These are phyloP conservation scores for Seira ritae DNA, from an alignment of 2,888 invertebrate species.

Conservation along the genomic window DNA sequence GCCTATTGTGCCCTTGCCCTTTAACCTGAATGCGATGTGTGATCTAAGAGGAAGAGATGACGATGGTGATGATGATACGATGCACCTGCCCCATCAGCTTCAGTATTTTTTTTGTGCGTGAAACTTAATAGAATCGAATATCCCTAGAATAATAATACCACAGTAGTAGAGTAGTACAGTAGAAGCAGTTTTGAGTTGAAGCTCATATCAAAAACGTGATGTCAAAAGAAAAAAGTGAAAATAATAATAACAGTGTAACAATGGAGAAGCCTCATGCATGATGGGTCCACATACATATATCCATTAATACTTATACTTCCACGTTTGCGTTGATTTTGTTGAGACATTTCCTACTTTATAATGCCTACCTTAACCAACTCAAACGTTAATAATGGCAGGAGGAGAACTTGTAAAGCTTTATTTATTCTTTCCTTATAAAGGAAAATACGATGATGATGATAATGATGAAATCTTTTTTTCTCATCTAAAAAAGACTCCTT, in stretches of 20 bases:
- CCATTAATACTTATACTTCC: conserved; percentile 14
- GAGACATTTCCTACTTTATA: too few relatives aligned
- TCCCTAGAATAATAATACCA: too few relatives aligned
- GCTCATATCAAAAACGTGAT: conserved; percentile 19
- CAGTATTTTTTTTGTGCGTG: conserved; percentile 36
- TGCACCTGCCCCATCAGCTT: conserved; percentile 59
- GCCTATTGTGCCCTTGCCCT: conserved; percentile 56
- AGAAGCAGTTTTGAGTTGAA: conserved; percentile 1
- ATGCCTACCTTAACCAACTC: conserved; percentile 31
- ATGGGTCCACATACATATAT: conserved; percentile 17
- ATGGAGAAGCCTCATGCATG: not conserved
- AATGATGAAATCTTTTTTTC: conserved; percentile 55
- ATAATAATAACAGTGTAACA: conserved; percentile 39
- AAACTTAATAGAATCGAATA: conserved; percentile 16
- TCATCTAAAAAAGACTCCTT: too few relatives aligned
- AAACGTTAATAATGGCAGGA: conserved; percentile 29
- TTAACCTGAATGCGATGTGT: conserved; percentile 55
- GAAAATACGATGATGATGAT: too few relatives aligned
- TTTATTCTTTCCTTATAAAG: conserved; percentile 49
- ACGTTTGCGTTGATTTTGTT: not conserved
- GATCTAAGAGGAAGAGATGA: conserved; percentile 10
- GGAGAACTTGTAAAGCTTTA: too few relatives aligned
- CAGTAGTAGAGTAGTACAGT: conserved; percentile 1
- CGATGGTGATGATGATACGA: conserved; percentile 38
- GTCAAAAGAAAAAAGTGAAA: conserved; percentile 21